These are phyloP conservation scores for Charanyca ferruginea DNA, from an alignment of 2,888 invertebrate genomes.

Conservation along the genomic window DNA sequence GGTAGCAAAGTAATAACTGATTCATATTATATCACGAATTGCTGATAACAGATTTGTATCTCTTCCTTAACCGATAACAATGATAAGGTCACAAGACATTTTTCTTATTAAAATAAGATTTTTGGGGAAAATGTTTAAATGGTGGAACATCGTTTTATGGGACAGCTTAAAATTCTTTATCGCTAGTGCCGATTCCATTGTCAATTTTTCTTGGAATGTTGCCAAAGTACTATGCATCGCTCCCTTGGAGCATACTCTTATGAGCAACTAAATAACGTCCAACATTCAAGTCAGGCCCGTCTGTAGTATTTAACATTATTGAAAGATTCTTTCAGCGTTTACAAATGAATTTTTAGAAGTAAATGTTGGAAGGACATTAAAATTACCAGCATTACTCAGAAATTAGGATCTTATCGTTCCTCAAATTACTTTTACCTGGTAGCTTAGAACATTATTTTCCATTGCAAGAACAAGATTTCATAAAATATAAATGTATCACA, in stretches of 20 bases:
- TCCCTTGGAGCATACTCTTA: conserved; percentile 12
- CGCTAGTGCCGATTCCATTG: conserved; percentile 30
- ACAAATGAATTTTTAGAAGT: not conserved
- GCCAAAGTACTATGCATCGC: conserved; percentile 42
- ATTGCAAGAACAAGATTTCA: too few relatives aligned
- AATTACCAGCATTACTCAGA: not conserved
- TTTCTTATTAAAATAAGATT: too few relatives aligned
- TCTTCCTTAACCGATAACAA: conserved; percentile 8
- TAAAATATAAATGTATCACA: not conserved
- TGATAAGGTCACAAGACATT: too few relatives aligned
- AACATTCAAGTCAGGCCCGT: not conserved
- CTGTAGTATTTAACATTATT: not conserved
- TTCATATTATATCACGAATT: not conserved
- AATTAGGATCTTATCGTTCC: not conserved
- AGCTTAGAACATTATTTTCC: too few relatives aligned
- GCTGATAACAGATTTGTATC: conserved; percentile 8
- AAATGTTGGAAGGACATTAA: not conserved
- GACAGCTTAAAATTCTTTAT: conserved; percentile 34
- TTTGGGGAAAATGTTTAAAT: not conserved
- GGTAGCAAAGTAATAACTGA: not conserved
- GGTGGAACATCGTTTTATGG: not conserved
- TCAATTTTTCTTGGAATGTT: conserved; percentile 39
- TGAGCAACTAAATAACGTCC: conserved; percentile 1
- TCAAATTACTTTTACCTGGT: not conserved
- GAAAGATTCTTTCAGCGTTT: not conserved